Conservation (phyloP, 1,140 invertebrate species). For the Pygmarrhopalites habei region DNA sequence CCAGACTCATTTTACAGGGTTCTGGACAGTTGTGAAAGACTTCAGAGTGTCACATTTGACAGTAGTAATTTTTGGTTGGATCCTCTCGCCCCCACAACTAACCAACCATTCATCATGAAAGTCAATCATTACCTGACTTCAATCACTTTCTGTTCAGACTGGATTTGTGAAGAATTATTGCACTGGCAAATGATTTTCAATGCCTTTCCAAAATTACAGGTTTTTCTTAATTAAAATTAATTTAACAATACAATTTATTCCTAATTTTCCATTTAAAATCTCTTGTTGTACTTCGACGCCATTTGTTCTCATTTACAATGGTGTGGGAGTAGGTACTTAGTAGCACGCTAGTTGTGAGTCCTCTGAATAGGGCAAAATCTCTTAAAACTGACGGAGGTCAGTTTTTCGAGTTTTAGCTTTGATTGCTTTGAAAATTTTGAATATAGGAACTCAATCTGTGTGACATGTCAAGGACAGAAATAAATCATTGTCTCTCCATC, state of each 20-base stretch:
- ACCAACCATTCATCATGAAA: background rate
- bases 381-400: background rate
- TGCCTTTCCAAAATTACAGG: background rate
- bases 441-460: background rate
- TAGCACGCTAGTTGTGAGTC: background rate
- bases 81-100: background rate
- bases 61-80: background rate
- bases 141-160: background rate
- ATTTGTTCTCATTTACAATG: background rate
- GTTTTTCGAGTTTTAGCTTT: background rate
- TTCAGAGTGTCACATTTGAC: conserved; percentile 1
- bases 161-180: background rate
- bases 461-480: background rate
- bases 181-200: conserved; percentile 5
- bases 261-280: background rate
- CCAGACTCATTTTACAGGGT: background rate
- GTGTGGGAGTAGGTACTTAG: background rate
- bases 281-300: background rate
- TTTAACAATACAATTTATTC: background rate
- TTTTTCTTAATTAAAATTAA: background rate
- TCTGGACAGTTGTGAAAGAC: background rate
- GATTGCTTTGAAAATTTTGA: background rate
- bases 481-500: background rate
- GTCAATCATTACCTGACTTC: background rate
- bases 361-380: background rate